phyloP scores from a whole-genome alignment of 2,888 invertebrate species.

The Macaria liturata region DNA sequence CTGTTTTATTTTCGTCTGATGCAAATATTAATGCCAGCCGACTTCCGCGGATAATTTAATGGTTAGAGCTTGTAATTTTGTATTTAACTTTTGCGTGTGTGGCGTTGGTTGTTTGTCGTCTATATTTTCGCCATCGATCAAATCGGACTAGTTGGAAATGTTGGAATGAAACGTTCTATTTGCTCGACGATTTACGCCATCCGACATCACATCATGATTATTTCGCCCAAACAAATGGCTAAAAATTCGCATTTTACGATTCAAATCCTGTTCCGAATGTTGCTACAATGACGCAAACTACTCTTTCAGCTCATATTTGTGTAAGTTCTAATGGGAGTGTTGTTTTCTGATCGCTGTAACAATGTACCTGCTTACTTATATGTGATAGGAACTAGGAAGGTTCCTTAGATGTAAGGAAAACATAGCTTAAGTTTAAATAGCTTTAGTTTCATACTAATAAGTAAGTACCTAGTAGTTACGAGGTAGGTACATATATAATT shows the following conservation, averaged over 20 bases:
- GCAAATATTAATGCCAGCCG: constrained; percentile 31
- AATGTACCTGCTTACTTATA: no score
- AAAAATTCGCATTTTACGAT: constrained; percentile 50
- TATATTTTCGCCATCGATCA: constrained; percentile 11
- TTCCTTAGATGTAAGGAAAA: no score
- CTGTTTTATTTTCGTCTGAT: constrained; percentile 31
- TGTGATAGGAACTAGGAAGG: no score
- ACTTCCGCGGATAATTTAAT: constrained; percentile 30
- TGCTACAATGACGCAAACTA: constrained; percentile 36
- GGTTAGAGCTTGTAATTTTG: constrained; percentile 22
- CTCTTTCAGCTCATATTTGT: constrained; percentile 17
- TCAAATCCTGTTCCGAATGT: constrained; percentile 37
- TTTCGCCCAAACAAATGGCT: constrained; percentile 36
- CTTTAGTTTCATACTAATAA: no score
- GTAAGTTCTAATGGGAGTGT: no score
- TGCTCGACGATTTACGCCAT: constrained; percentile 21
- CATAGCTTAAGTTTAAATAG: no score
- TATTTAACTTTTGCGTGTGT: constrained; percentile 3
- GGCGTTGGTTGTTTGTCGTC: constrained; percentile 13
- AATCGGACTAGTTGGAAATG: constrained; percentile 11
- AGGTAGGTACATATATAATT: no score
- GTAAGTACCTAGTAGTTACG: no score
- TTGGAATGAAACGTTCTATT: constrained; percentile 8
- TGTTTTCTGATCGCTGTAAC: no score
- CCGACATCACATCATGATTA: constrained; percentile 28